Evolutionary conservation across 2,888 invertebrate genomes (phyloP).

Genomic region (Aquatica leii): DNA sequence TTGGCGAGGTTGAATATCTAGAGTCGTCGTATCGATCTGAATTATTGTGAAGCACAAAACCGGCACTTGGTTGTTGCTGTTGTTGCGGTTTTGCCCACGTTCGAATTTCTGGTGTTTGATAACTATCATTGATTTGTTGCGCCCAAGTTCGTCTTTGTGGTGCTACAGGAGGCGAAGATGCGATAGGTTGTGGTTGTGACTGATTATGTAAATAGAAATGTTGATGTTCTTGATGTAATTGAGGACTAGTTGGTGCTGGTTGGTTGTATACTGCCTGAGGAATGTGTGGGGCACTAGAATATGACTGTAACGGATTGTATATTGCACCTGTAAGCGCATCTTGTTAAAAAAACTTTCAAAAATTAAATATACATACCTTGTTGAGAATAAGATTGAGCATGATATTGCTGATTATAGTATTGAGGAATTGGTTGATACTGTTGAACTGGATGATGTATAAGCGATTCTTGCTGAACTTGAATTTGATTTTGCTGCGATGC

Average conservation of each 20-base stretch:
- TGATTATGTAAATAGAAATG: slow-evolving; percentile 83
- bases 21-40: slow-evolving; percentile 47
- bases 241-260: slow-evolving; percentile 52
- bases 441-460: slow-evolving; percentile 63
- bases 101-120: slow-evolving; percentile 52
- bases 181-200: slow-evolving; percentile 62
- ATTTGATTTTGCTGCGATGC: slow-evolving; percentile 84
- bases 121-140: slow-evolving; percentile 60
- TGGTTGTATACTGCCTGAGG: slow-evolving; percentile 67
- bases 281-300: slow-evolving; percentile 60
- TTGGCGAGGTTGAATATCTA: slow-evolving; percentile 43
- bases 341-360: slow-evolving; percentile 10
- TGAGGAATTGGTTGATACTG: slow-evolving; percentile 48
- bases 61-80: slow-evolving; percentile 54
- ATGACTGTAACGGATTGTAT: slow-evolving; percentile 54
- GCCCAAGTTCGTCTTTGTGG: slow-evolving; percentile 75
- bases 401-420: slow-evolving; percentile 56
- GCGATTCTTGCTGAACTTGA: slow-evolving; percentile 69
- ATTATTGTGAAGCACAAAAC: slow-evolving; percentile 74
- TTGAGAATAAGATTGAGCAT: slow-evolving; percentile 65
- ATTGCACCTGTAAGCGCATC: slow-evolving; percentile 42
- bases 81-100: slow-evolving; percentile 56
- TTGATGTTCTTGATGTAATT: slow-evolving; percentile 58
- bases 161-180: slow-evolving; percentile 60
- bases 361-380: slow-evolving; percentile 48